Percentiles rank a stretch among this genome's conserved stretches.
Conservation (phyloP, 2,113 vertebrate genomes). For the Naja naja region DNA sequence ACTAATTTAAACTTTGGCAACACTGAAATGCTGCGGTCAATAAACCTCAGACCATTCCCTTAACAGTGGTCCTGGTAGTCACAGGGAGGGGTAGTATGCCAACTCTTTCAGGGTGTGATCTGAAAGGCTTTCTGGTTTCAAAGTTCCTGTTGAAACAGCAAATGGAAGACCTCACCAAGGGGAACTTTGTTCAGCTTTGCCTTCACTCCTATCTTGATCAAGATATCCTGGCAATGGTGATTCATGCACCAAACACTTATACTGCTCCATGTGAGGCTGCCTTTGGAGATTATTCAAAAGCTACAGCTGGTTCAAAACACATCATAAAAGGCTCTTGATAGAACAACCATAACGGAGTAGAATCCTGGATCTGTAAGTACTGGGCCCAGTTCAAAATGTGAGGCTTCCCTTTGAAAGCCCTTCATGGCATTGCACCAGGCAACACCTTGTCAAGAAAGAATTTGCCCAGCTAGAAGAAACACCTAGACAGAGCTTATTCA, state of each 20-base stretch:
- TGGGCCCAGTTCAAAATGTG: not conserved
- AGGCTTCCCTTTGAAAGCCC: not conserved
- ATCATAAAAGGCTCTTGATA: not conserved
- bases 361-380: not conserved
- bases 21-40: not conserved
- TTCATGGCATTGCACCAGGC: not conserved
- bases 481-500: not conserved
- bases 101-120: not conserved
- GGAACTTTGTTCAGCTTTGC: not conserved
- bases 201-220: not conserved
- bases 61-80: not conserved
- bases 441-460: not conserved
- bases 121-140: not conserved
- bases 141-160: not conserved
- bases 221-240: not conserved
- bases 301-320: not conserved
- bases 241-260: not conserved
- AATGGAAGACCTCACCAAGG: not conserved
- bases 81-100: not conserved
- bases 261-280: not conserved
- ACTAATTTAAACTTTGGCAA: not conserved
- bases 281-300: not conserved
- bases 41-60: not conserved
- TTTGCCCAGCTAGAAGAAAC: not conserved
- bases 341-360: not conserved